Evolutionary conservation across 2,113 vertebrate genomes (phyloP).

Genomic region (Protobothrops flavoviridis): DNA sequence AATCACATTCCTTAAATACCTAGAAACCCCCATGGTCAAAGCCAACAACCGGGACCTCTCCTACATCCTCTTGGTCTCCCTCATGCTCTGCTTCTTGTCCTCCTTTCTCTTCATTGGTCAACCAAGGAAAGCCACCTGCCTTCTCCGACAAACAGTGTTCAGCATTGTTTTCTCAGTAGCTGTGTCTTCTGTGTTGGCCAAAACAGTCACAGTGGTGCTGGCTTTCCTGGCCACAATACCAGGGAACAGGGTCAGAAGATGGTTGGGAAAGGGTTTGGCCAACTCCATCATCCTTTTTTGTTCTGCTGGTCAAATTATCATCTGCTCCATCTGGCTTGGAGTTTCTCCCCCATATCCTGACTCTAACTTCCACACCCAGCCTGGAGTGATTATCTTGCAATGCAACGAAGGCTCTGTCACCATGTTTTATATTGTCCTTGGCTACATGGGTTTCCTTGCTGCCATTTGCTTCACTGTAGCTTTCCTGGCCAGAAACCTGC

Average conservation of each 20-base stretch:
- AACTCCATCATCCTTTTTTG: not conserved
- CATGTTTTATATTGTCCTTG: not conserved
- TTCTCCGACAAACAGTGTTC: not conserved
- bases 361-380: not conserved
- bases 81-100: not conserved
- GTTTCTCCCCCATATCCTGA: not conserved
- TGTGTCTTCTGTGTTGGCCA: not conserved
- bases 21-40: not conserved
- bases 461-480: not conserved
- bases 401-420: not conserved
- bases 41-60: not conserved
- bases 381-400: not conserved
- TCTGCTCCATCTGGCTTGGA: not conserved
- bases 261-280: not conserved
- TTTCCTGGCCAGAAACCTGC: not conserved
- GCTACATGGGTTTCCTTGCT: not conserved
- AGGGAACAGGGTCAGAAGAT: not conserved
- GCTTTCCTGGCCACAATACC: not conserved
- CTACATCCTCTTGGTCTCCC: not conserved
- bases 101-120: not conserved
- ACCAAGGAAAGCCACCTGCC: not conserved
- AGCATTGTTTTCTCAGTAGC: not conserved
- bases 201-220: not conserved
- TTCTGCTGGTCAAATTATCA: not conserved
- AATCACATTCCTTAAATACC: not conserved